Conservation (phyloP, 2,113 vertebrate genomes). For the Corythornis madagascariensis region DNA sequence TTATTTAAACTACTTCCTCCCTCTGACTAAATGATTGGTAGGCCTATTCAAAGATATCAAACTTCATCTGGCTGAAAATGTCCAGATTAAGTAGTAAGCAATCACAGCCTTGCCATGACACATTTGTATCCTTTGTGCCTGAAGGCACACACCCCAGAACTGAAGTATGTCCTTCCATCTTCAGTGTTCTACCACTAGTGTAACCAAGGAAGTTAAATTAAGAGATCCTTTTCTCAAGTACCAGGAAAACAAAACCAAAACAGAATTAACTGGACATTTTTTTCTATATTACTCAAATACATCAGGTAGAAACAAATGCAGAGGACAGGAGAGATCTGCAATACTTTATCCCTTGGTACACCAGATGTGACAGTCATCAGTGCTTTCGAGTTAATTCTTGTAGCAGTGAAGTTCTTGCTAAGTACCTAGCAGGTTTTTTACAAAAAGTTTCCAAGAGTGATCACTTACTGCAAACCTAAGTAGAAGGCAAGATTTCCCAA, state of each 20-base stretch:
- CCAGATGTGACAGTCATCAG: background rate
- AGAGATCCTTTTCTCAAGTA: background rate
- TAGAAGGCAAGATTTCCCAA: conserved; percentile 98
- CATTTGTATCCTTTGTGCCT: background rate
- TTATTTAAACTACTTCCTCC: background rate
- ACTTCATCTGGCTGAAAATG: background rate
- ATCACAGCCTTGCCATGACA: background rate
- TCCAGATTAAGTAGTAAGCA: background rate
- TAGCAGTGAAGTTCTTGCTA: background rate
- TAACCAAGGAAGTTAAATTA: background rate
- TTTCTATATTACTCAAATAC: background rate
- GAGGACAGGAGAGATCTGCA: background rate
- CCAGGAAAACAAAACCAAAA: background rate
- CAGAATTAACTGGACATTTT: background rate
- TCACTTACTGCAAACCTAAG: conserved; percentile 97
- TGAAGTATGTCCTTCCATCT: background rate
- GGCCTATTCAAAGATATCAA: background rate
- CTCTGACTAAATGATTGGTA: background rate
- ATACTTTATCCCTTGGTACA: background rate
- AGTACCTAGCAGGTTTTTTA: background rate
- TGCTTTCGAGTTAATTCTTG: background rate
- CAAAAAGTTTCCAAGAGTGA: conserved; percentile 21
- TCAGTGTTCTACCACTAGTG: background rate
- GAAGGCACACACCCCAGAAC: background rate
- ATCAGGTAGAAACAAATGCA: background rate